Evolutionary conservation across 2,113 vertebrate genomes (phyloP), one percentile per base, ranked within the genome.

Genomic region (Tupaia tana): DNA sequence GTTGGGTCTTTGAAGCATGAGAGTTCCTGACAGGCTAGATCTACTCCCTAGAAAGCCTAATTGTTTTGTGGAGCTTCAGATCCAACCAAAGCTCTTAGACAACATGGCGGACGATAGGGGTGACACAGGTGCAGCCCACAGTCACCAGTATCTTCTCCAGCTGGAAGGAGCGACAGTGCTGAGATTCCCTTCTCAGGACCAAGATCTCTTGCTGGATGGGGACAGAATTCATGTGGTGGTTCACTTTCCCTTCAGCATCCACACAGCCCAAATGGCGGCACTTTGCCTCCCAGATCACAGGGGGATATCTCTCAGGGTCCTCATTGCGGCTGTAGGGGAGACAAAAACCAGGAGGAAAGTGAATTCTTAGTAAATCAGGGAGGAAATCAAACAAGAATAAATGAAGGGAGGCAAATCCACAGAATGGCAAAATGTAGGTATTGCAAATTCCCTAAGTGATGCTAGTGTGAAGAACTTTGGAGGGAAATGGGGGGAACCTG

Each of bases 171-270:
- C 96, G 92, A 54, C 98, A 98, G 85, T 93, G 96, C 18, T 4
- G 97, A 67, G 91, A 29, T 56, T 98, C 96, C 59, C 98, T 97
- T 8, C 87, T 93, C 56, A 99, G 98, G 0, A 99, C 97, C 0
- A 98, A 96, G 95, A 98, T 98, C 97, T 98, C 98, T 78, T 98
- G 98, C 10, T 2, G n/a, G 93, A 99, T 98, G 89, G 98, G 77
- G 7, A 98, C 94, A 0, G 98, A 98, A 89, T 98, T 98, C 98
- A 98, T 13, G 85, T 96, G 43, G 73, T 96, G 59, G 94, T 98
- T 96, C 58, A 95, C 54, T 11, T 96, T 89, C 9, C 98, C 98
- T 0, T 96, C 64, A 0, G 67, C 29, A 0, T 25, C 95, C 52
- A 99, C 0, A 0, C 98, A 99, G 13, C 70, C 66, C 0, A 27